A percentile compares a stretch with the other conserved stretches of the same genome.
phyloP scores from a whole-genome alignment of 2,797 vertebrate species.

The Ispidina picta region DNA sequence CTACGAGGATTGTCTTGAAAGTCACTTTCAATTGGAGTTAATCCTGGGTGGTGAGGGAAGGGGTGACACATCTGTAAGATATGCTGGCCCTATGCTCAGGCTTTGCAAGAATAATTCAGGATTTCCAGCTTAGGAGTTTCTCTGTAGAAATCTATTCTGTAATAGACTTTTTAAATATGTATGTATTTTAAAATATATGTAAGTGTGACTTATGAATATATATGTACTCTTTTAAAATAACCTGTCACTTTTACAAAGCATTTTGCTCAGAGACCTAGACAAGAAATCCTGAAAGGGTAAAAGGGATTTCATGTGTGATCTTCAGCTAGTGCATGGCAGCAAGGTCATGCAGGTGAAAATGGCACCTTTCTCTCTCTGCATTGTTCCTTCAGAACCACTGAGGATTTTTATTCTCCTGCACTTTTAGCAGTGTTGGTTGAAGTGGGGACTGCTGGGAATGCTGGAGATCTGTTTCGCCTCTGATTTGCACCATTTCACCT shows the following conservation, averaged over 20 bases:
- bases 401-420: background rate
- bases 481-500: background rate
- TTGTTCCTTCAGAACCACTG: background rate
- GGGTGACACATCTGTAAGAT: constrained; percentile 38
- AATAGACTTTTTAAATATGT: too few species aligned
- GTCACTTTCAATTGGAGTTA: constrained; percentile 47
- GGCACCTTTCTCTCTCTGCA: background rate
- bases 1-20: background rate
- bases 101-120: background rate
- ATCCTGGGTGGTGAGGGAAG: constrained; percentile 35
- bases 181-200: too few species aligned
- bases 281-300: background rate
- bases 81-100: background rate
- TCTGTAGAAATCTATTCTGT: background rate
- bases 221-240: background rate
- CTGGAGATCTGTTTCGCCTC: background rate
- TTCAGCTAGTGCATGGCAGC: background rate
- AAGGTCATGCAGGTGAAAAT: background rate
- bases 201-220: background rate
- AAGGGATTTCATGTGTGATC: background rate
- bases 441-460: background rate
- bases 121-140: background rate
- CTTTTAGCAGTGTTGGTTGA: background rate
- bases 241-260: background rate
- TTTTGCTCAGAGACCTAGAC: background rate